phyloP scores from a whole-genome alignment of 1,140 invertebrate genomes.

The Anastrepha obliqua region DNA sequence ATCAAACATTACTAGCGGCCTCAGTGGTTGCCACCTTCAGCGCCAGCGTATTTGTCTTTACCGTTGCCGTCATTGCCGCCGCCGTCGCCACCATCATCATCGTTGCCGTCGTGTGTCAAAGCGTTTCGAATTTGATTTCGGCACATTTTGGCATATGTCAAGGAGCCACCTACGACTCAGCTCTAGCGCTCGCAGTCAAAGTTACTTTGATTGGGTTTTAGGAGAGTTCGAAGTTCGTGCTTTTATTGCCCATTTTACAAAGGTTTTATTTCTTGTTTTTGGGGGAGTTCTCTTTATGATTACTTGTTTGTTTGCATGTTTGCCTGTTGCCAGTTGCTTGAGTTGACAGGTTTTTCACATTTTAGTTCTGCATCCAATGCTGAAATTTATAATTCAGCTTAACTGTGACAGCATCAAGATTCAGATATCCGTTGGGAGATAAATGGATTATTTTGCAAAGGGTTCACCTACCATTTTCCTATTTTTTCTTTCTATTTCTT shows the following conservation, averaged over 20 bases:
- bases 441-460: slow-evolving; percentile 13
- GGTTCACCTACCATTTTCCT: slow-evolving; percentile 6
- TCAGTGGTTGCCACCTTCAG: not conserved
- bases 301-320: slow-evolving; percentile 52
- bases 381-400: slow-evolving; percentile 41
- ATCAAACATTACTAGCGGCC: slow-evolving; percentile 2
- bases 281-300: slow-evolving; percentile 65
- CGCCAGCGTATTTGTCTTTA: not conserved
- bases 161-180: slow-evolving; percentile 45
- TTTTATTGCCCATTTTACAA: slow-evolving; percentile 27
- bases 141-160: slow-evolving; percentile 54
- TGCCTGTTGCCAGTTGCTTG: not conserved
- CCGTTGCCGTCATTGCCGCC: not conserved
- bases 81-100: not conserved
- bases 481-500: not conserved
- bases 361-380: slow-evolving; percentile 47
- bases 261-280: slow-evolving; percentile 55
- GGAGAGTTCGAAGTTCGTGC: slow-evolving; percentile 63
- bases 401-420: slow-evolving; percentile 54
- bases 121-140: slow-evolving; percentile 48
- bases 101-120: slow-evolving; percentile 46
- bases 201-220: slow-evolving; percentile 21
- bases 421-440: slow-evolving; percentile 48
- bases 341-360: slow-evolving; percentile 69
- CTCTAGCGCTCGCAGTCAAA: not conserved